A percentile compares a stretch with the other conserved stretches of the same genome.
These are phyloP conservation scores for Dreissena polymorpha DNA, from an alignment of 1,140 invertebrate species.

Conservation along the genomic window DNA sequence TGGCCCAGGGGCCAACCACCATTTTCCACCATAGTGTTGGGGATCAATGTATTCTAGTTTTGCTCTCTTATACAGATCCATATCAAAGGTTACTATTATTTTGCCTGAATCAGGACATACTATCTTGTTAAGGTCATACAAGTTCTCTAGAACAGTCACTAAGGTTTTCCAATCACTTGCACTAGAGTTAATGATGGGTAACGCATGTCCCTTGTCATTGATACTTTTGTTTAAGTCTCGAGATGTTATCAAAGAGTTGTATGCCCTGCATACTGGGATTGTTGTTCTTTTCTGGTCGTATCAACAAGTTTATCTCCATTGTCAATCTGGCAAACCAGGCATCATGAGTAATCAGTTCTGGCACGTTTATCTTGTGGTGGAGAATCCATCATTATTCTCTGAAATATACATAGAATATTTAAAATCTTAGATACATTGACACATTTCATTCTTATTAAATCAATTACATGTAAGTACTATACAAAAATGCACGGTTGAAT, in stretches of 20 bases:
- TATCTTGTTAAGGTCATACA: conserved; percentile 6
- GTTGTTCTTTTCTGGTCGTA: neutral
- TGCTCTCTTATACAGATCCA: conserved; percentile 24
- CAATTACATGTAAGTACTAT: too few relatives aligned
- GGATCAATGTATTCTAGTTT: conserved; percentile 8
- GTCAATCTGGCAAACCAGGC: too few relatives aligned
- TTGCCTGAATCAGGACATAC: conserved; percentile 5
- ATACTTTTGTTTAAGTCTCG: neutral
- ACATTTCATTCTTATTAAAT: too few relatives aligned
- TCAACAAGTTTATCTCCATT: too few relatives aligned
- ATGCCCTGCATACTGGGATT: conserved; percentile 2
- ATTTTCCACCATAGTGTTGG: conserved; percentile 7
- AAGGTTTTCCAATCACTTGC: conserved; percentile 15
- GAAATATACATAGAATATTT: too few relatives aligned
- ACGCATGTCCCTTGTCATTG: conserved; percentile 1
- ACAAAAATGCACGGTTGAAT: too few relatives aligned
- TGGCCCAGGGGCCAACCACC: conserved; percentile 8
- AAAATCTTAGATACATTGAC: too few relatives aligned
- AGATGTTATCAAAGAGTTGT: conserved; percentile 5
- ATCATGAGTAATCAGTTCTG: too few relatives aligned
- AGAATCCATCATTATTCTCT: too few relatives aligned
- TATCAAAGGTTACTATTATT: conserved; percentile 19
- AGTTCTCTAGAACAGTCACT: conserved; percentile 18
- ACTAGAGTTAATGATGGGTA: conserved; percentile 2
- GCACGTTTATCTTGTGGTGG: too few relatives aligned